These are phyloP conservation scores for Bujurquina vittata DNA, from an alignment of 2,113 vertebrate species.

Conservation along the genomic window DNA sequence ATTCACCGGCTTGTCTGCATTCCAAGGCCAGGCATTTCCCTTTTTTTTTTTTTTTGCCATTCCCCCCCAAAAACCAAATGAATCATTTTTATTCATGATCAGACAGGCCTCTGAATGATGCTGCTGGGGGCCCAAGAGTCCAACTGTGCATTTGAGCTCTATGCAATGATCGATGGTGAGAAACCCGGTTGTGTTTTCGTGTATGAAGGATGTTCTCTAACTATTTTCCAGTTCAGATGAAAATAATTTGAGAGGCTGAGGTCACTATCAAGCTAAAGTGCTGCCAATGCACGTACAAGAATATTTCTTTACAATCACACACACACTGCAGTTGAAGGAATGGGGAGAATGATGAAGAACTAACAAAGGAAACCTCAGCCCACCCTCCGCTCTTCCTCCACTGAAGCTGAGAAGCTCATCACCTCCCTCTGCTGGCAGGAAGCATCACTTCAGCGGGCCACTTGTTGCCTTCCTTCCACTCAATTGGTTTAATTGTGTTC, in stretches of 20 bases:
- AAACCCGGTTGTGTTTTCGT: constrained; percentile 32
- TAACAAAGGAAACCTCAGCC: constrained; percentile 66
- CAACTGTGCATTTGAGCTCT: constrained; percentile 51
- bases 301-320: not conserved
- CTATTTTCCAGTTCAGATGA: constrained; percentile 43
- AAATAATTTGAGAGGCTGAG: constrained; percentile 30
- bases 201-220: not conserved
- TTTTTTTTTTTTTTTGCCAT: constrained; percentile 37
- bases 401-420: constrained; percentile 61
- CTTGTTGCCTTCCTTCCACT: constrained; percentile 76
- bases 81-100: constrained; percentile 71
- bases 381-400: constrained; percentile 23
- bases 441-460: constrained; percentile 41
- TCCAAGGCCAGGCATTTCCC: constrained; percentile 40
- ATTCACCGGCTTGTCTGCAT: not conserved
- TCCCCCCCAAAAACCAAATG: constrained; percentile 44
- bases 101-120: constrained; percentile 66
- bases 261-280: constrained; percentile 3
- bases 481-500: constrained; percentile 58
- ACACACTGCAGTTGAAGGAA: constrained; percentile 11
- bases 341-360: constrained; percentile 30
- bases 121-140: constrained; percentile 61
- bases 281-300: constrained; percentile 1
- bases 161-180: constrained; percentile 67
- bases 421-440: constrained; percentile 73